A percentile compares a stretch with the other conserved stretches of the same genome.
Evolutionary conservation across 2,113 vertebrate genomes (phyloP).

Genomic region (Oenanthe oenanthe): DNA sequence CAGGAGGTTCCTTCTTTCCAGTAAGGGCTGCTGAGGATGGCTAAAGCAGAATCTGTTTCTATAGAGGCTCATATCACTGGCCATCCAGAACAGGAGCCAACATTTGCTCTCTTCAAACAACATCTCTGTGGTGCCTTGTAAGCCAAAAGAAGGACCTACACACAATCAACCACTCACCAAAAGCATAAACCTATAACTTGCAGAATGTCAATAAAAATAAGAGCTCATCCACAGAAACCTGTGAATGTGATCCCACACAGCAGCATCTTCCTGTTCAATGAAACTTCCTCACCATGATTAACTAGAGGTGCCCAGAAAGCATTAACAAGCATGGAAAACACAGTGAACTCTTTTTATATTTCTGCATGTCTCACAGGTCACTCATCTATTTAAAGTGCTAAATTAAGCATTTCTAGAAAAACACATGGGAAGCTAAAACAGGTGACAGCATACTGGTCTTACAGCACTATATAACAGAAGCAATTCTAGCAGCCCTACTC

Average conservation of each 20-base stretch:
- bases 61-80: fast-evolving
- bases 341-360: not conserved
- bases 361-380: not conserved
- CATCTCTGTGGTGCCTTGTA: not conserved
- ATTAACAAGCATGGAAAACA: not conserved
- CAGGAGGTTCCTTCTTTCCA: not conserved
- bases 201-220: not conserved
- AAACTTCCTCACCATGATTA: not conserved
- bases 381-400: not conserved
- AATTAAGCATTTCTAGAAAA: not conserved
- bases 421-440: not conserved
- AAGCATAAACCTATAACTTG: not conserved
- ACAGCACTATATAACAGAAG: not conserved
- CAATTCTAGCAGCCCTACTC: not conserved
- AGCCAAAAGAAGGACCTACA: not conserved
- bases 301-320: not conserved
- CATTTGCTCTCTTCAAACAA: fast-evolving
- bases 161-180: not conserved
- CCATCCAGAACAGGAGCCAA: not conserved
- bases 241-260: not conserved
- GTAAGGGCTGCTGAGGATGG: not conserved
- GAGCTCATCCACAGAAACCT: not conserved
- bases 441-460: not conserved
- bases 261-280: not conserved
- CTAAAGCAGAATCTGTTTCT: not conserved